These are phyloP conservation scores for Microtus richardsoni DNA, from an alignment of 2,113 vertebrate genomes.

Conservation along the genomic window DNA sequence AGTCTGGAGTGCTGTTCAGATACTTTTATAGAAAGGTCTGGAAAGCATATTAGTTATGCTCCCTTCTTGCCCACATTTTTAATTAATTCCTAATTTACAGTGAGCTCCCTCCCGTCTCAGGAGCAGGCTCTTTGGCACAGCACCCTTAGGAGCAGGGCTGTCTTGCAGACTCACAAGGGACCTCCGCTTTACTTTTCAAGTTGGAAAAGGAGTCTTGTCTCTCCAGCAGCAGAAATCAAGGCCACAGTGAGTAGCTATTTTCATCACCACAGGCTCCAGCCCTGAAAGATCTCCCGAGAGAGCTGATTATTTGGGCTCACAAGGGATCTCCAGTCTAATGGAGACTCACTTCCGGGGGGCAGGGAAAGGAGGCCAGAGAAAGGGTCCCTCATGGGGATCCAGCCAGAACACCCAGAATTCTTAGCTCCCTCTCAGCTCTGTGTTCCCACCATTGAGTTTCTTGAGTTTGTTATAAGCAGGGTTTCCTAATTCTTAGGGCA, in stretches of 20 bases:
- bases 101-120: background rate
- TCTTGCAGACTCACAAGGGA: background rate
- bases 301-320: background rate
- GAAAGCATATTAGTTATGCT: constrained; percentile 11
- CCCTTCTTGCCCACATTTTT: background rate
- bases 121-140: background rate
- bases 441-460: background rate
- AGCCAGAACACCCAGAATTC: background rate
- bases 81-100: constrained; percentile 9
- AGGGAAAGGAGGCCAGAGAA: background rate
- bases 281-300: background rate
- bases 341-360: background rate
- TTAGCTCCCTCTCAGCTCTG: background rate
- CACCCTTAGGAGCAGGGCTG: background rate
- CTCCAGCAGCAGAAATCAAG: background rate
- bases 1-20: background rate
- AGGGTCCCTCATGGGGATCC: background rate
- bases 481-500: constrained; percentile 21
- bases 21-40: constrained; percentile 41
- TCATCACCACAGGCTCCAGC: background rate
- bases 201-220: background rate
- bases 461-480: constrained; percentile 35
- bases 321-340: background rate
- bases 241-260: background rate
- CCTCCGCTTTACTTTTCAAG: background rate